Evolutionary conservation across 2,888 invertebrate species (phyloP).

Genomic region (Orchestes rusci): DNA sequence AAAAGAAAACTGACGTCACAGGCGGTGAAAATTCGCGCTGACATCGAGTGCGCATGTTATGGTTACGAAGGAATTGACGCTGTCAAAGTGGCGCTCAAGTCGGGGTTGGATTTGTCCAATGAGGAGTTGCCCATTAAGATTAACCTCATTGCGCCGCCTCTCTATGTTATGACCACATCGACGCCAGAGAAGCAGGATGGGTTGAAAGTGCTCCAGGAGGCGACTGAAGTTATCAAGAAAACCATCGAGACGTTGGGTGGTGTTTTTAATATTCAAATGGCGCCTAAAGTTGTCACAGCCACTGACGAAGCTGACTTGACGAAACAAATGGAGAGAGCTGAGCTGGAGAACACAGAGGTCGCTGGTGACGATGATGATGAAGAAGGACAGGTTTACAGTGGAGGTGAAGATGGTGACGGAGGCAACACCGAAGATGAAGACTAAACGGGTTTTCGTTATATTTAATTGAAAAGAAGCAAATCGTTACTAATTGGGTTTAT

Average conservation of each 20-base stretch:
- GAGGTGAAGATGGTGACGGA: constrained; percentile 21
- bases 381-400: constrained; percentile 43
- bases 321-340: constrained; percentile 87
- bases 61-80: constrained; percentile 99
- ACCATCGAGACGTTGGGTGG: constrained; percentile 81
- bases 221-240: constrained; percentile 79
- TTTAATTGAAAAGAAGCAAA: no score
- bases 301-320: constrained; percentile 95
- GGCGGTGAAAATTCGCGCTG: constrained; percentile 90
- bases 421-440: constrained; percentile 24
- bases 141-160: constrained; percentile 95
- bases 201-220: constrained; percentile 79
- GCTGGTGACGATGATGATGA: constrained; percentile 83
- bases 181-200: constrained; percentile 96
- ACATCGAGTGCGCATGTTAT: constrained; percentile 90
- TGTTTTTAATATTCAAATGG: constrained; percentile 91
- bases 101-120: constrained; percentile 86
- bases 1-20: constrained; percentile 94
- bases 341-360: constrained; percentile 90
- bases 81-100: constrained; percentile 84
- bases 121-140: constrained; percentile 96
- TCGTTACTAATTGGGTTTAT: no score
- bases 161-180: constrained; percentile 96
- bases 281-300: constrained; percentile 96
- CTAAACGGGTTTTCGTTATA: no score